Percentiles rank a stretch among this genome's conserved stretches.
Evolutionary conservation across 1,140 invertebrate species (phyloP).

Genomic region (Drosophila athabasca): DNA sequence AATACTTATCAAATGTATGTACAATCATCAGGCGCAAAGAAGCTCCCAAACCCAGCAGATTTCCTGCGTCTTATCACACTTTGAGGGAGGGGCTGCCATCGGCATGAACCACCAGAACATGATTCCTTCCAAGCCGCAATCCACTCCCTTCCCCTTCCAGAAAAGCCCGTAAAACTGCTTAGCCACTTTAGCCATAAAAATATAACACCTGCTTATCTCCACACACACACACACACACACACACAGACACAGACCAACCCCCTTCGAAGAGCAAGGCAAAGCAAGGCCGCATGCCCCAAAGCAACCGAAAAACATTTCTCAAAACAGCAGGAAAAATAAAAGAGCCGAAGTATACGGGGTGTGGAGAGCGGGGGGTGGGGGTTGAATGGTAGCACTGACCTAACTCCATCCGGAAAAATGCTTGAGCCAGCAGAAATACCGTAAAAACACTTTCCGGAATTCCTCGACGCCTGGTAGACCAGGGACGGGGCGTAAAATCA

Average conservation of each 20-base stretch:
- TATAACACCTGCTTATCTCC: conserved; percentile 80
- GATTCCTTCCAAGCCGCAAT: conserved; percentile 12
- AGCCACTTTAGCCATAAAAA: conserved; percentile 75
- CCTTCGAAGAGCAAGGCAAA: conserved; percentile 3
- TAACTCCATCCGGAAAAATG: conserved; percentile 49
- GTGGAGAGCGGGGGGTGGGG: neutral
- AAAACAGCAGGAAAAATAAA: conserved; percentile 16
- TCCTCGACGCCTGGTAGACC: conserved; percentile 79
- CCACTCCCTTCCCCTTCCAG: too few species aligned
- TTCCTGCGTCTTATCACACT: conserved; percentile 10
- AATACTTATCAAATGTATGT: too few species aligned
- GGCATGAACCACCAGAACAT: conserved; percentile 19
- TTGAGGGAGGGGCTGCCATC: neutral
- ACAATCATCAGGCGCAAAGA: too few species aligned
- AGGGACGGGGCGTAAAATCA: conserved; percentile 72
- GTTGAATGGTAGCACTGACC: conserved; percentile 51
- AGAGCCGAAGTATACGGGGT: conserved; percentile 1
- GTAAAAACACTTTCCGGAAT: conserved; percentile 81
- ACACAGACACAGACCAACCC: conserved; percentile 10
- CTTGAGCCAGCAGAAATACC: conserved; percentile 69
- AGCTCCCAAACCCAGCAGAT: too few species aligned
- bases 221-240: conserved; percentile 28
- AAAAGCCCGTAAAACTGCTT: conserved; percentile 52
- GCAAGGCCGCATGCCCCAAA: conserved; percentile 52
- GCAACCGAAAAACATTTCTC: conserved; percentile 60